These are phyloP conservation scores for Rhagologus leucostigma DNA, from an alignment of 2,113 vertebrate genomes.

Conservation along the genomic window DNA sequence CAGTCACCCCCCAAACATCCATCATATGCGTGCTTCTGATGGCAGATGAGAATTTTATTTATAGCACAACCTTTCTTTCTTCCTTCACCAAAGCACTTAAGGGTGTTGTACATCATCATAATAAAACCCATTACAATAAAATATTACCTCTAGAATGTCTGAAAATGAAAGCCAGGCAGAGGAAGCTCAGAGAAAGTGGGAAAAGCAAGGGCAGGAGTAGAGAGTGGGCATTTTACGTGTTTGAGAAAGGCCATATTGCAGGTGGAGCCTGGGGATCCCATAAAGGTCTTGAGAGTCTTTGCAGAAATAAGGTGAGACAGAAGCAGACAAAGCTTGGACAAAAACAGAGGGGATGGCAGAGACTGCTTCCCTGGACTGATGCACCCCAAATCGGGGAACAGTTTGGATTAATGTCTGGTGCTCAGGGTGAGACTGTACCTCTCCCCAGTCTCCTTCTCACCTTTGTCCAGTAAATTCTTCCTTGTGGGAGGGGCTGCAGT, in stretches of 20 bases:
- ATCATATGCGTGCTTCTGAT: background rate
- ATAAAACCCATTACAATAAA: slow-evolving; percentile 33
- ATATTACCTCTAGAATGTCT: background rate
- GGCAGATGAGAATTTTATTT: background rate
- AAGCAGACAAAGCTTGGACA: background rate
- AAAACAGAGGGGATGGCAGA: background rate
- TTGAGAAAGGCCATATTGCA: background rate
- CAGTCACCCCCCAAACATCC: background rate
- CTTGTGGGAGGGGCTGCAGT: background rate
- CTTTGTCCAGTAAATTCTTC: background rate
- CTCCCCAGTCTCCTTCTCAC: background rate
- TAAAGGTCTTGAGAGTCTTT: background rate
- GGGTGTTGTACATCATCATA: slow-evolving; percentile 15
- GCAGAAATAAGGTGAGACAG: background rate
- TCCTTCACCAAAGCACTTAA: slow-evolving; percentile 24
- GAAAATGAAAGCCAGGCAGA: background rate
- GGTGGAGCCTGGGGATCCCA: background rate
- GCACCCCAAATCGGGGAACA: background rate
- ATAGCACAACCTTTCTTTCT: slow-evolving; percentile 30
- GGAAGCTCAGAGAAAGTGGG: background rate
- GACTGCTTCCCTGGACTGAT: background rate
- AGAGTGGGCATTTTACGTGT: background rate
- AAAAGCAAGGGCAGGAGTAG: background rate
- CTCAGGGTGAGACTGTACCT: background rate
- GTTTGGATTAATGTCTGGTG: background rate